phyloP scores from a whole-genome alignment of 2,888 invertebrate species.

The Papilio protenor region DNA sequence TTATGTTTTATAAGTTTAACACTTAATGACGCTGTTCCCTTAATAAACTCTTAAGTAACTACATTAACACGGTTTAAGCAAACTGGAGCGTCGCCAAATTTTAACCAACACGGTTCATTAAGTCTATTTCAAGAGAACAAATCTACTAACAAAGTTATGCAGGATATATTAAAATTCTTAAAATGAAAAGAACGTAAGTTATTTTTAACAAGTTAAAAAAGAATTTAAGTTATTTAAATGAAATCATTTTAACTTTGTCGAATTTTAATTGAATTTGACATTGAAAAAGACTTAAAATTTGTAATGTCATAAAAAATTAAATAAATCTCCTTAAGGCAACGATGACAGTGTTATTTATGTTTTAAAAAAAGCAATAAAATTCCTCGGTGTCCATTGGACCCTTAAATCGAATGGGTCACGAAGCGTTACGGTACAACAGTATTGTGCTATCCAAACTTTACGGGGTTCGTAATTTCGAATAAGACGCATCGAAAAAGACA shows the following conservation, averaged over 20 bases:
- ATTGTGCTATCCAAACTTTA: not conserved
- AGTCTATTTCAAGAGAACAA: conserved; percentile 31
- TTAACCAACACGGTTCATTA: conserved; percentile 41
- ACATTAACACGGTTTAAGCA: conserved; percentile 25
- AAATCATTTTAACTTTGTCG: not conserved
- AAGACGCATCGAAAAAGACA: not conserved
- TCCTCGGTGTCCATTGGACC: conserved; percentile 40
- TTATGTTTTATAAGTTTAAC: not conserved
- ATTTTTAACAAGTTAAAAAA: not conserved
- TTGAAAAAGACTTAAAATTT: not conserved
- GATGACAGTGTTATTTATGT: conserved; percentile 35
- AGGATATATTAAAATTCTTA: not conserved
- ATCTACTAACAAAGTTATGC: conserved; percentile 30
- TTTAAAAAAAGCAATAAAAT: conserved; percentile 44
- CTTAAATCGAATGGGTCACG: conserved; percentile 49
- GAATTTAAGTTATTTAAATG: not conserved
- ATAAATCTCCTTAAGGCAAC: not conserved
- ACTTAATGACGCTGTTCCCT: not conserved
- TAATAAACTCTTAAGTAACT: conserved; percentile 28
- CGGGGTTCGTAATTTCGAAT: not conserved
- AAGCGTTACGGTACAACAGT: conserved; percentile 61
- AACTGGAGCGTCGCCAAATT: conserved; percentile 38
- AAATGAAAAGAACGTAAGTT: not conserved
- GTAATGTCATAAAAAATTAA: not conserved
- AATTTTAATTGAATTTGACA: not conserved